Conservation (phyloP, 2,888 invertebrate genomes). For the Galeruca laticollis region DNA sequence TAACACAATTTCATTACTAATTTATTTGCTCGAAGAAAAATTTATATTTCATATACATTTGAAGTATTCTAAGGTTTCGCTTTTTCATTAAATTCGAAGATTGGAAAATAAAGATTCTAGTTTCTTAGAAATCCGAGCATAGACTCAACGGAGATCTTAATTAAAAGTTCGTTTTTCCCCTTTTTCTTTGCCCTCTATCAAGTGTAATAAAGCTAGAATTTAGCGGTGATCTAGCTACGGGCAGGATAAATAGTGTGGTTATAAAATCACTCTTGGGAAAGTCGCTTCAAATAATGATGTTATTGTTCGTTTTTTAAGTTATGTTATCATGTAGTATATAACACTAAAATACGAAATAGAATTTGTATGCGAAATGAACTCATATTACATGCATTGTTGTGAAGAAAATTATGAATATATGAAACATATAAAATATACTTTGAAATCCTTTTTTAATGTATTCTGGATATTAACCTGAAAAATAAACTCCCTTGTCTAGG, state of each 20-base stretch:
- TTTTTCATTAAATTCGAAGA: constrained; percentile 40
- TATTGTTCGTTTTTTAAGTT: neutral
- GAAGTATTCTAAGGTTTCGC: constrained; percentile 34
- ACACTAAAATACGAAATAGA: too few species aligned
- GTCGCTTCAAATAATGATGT: constrained; percentile 14
- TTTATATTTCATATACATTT: constrained; percentile 7
- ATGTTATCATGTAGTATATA: neutral
- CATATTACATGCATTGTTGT: too few species aligned
- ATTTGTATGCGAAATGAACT: too few species aligned
- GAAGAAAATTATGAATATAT: too few species aligned
- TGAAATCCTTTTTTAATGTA: too few species aligned
- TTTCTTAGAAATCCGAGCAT: constrained; percentile 48
- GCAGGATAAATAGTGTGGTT: constrained; percentile 40
- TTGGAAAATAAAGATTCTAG: constrained; percentile 47
- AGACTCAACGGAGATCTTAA: constrained; percentile 54
- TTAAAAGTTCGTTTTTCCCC: constrained; percentile 57
- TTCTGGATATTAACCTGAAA: too few species aligned
- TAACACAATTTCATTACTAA: neutral
- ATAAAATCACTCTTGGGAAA: constrained; percentile 21
- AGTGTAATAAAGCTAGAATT: constrained; percentile 50
- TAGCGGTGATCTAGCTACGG: constrained; percentile 43
- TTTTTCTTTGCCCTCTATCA: constrained; percentile 45
- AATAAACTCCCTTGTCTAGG: too few species aligned
- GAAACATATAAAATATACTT: too few species aligned
- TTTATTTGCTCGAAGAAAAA: constrained; percentile 5